These are phyloP conservation scores for Mechanitis messenoides DNA, from an alignment of 2,888 invertebrate genomes.

Conservation along the genomic window DNA sequence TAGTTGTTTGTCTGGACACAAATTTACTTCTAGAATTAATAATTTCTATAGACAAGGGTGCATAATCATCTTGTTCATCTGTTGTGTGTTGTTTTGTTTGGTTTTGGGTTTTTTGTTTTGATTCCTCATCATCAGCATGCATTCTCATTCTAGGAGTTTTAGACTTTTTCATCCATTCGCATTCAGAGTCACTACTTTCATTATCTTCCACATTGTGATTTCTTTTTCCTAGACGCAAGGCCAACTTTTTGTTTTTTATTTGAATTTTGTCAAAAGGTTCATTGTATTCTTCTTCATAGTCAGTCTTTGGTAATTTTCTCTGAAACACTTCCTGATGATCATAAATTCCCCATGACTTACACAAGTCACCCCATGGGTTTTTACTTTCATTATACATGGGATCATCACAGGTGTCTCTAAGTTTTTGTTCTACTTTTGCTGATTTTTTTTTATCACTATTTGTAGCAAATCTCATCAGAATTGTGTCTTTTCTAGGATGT, in stretches of 20 bases:
- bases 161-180: conserved; percentile 77
- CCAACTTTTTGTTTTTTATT: conserved; percentile 58
- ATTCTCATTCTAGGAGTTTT: conserved; percentile 87
- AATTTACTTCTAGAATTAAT: conserved; percentile 50
- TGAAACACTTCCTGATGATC: conserved; percentile 77
- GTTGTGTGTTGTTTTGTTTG: conserved; percentile 34
- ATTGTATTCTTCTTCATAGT: conserved; percentile 45
- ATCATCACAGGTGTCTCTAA: conserved; percentile 37
- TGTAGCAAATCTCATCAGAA: conserved; percentile 86
- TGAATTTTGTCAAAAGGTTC: conserved; percentile 41
- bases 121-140: conserved; percentile 92
- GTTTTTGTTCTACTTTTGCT: conserved; percentile 59
- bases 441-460: conserved; percentile 82
- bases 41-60: conserved; percentile 66
- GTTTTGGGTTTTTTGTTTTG: conserved; percentile 59
- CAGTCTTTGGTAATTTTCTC: conserved; percentile 48
- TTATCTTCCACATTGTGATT: conserved; percentile 48
- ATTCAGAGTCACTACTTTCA: conserved; percentile 68
- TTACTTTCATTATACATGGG: conserved; percentile 61
- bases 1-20: conserved; percentile 47
- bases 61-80: conserved; percentile 45
- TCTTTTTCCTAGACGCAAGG: conserved; percentile 61
- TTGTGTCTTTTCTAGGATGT: conserved; percentile 79
- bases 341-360: conserved; percentile 82
- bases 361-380: conserved; percentile 85